phyloP scores from a whole-genome alignment of 2,797 vertebrate genomes.

The Decapterus maruadsi region DNA sequence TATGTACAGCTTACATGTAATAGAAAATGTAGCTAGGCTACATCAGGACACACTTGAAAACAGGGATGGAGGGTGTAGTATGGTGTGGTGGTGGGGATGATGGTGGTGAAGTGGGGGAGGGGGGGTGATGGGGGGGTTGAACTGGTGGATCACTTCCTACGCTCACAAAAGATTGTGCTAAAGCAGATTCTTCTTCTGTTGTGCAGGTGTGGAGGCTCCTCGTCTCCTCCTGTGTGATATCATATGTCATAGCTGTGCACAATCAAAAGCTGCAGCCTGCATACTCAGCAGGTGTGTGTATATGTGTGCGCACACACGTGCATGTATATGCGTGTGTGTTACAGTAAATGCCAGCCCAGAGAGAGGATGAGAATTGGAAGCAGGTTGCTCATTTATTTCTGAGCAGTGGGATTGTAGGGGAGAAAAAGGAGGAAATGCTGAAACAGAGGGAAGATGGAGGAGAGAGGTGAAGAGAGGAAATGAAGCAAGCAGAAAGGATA shows the following conservation, averaged over 20 bases:
- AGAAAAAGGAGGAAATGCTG: slow-evolving; percentile 23
- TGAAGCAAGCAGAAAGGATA: slow-evolving; percentile 18
- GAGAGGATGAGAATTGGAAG: slow-evolving; percentile 36
- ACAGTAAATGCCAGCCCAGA: slow-evolving; percentile 30
- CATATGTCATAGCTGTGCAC: slow-evolving; percentile 17
- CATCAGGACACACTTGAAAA: too few relatives aligned
- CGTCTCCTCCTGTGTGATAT: slow-evolving; percentile 4
- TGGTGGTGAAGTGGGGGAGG: too few relatives aligned
- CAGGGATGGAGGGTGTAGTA: too few relatives aligned
- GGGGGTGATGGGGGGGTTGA: too few relatives aligned
- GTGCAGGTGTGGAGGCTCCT: neutral
- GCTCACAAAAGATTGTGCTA: slow-evolving; percentile 11
- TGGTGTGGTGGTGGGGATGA: too few relatives aligned
- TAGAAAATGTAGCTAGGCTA: too few relatives aligned
- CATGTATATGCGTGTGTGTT: neutral
- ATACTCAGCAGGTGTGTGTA: slow-evolving; percentile 28
- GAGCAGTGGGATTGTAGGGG: slow-evolving; percentile 15
- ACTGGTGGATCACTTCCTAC: neutral
- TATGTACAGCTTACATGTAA: too few relatives aligned
- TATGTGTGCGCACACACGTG: neutral
- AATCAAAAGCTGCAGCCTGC: slow-evolving; percentile 43
- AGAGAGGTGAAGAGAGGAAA: slow-evolving; percentile 13
- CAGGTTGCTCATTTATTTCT: slow-evolving; percentile 46
- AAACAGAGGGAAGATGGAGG: slow-evolving; percentile 31
- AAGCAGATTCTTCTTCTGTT: slow-evolving; percentile 22